phyloP scores from a whole-genome alignment of 2,113 vertebrate species.

The Rhadina sibilatrix region DNA sequence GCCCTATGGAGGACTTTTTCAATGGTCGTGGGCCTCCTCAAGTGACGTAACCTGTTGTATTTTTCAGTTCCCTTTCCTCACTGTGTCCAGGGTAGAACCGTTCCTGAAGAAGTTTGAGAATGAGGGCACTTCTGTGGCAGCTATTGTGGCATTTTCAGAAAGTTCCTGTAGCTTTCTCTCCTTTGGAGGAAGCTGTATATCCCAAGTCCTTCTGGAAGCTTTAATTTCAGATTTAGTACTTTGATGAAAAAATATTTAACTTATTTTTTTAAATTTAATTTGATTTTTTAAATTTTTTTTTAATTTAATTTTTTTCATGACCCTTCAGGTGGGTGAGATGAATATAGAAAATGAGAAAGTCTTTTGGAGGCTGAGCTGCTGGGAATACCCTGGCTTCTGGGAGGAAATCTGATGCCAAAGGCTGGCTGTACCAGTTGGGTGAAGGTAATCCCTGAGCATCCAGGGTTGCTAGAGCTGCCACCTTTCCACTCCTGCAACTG shows the following conservation, averaged over 20 bases:
- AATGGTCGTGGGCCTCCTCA: not conserved
- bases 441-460: not conserved
- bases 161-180: not conserved
- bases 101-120: not conserved
- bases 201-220: not conserved
- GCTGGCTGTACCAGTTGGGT: not conserved
- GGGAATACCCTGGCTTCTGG: not conserved
- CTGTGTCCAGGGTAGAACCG: not conserved
- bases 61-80: not conserved
- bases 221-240: not conserved
- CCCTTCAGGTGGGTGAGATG: not conserved
- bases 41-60: not conserved
- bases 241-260: not conserved
- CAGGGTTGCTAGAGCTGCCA: not conserved
- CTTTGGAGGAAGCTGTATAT: not conserved
- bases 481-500: not conserved
- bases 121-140: not conserved
- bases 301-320: not conserved
- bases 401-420: not conserved
- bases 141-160: not conserved
- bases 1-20: not conserved
- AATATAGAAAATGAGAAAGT: not conserved
- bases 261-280: too few relatives aligned
- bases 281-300: too few relatives aligned
- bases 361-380: not conserved